Conservation (phyloP, 2,113 vertebrate species). For the Capreolus pygargus region DNA sequence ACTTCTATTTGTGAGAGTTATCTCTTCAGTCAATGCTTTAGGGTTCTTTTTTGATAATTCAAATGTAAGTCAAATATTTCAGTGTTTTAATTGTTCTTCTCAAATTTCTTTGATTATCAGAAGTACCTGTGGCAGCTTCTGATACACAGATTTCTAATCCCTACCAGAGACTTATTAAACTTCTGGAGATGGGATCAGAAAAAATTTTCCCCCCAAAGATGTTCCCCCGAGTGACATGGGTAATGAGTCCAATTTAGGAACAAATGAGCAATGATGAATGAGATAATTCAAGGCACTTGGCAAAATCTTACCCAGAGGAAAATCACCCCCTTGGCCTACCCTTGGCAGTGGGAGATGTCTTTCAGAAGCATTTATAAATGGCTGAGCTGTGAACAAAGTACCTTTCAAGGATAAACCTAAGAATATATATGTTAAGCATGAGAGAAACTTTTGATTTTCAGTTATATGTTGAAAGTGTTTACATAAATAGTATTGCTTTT, state of each 20-base stretch:
- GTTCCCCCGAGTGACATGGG: neutral
- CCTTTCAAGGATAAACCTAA: neutral
- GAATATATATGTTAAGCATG: neutral
- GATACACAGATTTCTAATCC: neutral
- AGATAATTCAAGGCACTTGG: neutral
- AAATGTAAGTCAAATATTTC: neutral
- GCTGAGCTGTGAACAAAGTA: neutral
- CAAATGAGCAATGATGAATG: neutral
- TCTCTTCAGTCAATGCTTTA: neutral
- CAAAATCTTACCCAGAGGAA: neutral
- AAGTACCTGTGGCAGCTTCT: neutral
- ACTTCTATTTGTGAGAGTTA: neutral
- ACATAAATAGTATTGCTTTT: neutral
- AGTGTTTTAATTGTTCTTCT: neutral
- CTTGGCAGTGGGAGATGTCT: neutral
- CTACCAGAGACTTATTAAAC: neutral
- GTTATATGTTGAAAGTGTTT: neutral
- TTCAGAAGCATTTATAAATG: neutral
- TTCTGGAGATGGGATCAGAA: neutral
- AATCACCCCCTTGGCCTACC: neutral
- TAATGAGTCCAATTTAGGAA: constrained; percentile 25
- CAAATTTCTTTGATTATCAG: neutral
- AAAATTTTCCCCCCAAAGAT: neutral
- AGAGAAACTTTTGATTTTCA: neutral
- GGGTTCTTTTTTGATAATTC: neutral